These are phyloP conservation scores for Stictocephala bisonia DNA, from an alignment of 2,888 invertebrate species.

Conservation along the genomic window DNA sequence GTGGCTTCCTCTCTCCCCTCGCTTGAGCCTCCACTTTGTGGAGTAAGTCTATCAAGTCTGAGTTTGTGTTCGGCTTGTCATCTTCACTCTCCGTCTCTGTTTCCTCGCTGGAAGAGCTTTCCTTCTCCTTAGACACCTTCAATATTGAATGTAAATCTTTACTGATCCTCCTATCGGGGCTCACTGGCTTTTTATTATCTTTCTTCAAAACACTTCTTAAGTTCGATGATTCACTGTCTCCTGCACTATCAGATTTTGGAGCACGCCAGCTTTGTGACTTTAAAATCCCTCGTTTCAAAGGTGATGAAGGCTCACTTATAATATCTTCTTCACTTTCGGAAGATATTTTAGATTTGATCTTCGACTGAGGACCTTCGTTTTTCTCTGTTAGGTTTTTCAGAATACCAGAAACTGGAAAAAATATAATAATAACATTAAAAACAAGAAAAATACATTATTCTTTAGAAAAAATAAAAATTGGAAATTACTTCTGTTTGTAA, in stretches of 20 bases:
- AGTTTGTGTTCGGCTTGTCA: slow-evolving; percentile 38
- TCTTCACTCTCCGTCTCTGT: slow-evolving; percentile 46
- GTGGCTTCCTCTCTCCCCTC: slow-evolving; percentile 1
- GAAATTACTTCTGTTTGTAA: no score
- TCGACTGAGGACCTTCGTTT: slow-evolving; percentile 26
- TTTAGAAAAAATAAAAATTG: no score
- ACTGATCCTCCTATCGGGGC: slow-evolving; percentile 18
- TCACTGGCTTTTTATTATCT: slow-evolving; percentile 18
- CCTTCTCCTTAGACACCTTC: slow-evolving; percentile 34
- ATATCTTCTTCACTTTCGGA: slow-evolving; percentile 39
- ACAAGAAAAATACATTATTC: no score
- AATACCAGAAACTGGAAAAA: slow-evolving; percentile 51
- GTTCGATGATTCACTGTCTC: not conserved
- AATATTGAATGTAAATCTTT: slow-evolving; percentile 45
- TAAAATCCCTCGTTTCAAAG: slow-evolving; percentile 41
- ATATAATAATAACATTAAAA: slow-evolving; percentile 12
- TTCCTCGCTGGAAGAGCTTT: slow-evolving; percentile 41
- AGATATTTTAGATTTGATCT: slow-evolving; percentile 1
- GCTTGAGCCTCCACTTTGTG: slow-evolving; percentile 48
- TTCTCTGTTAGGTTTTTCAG: slow-evolving; percentile 52
- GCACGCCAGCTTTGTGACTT: slow-evolving; percentile 7
- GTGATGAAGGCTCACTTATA: slow-evolving; percentile 43
- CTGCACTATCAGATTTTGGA: slow-evolving; percentile 2
- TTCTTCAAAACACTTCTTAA: slow-evolving; percentile 45
- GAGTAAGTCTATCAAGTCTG: slow-evolving; percentile 43